These are phyloP conservation scores for Coleophora flavipennella DNA, from an alignment of 2,888 invertebrate genomes.

Conservation along the genomic window DNA sequence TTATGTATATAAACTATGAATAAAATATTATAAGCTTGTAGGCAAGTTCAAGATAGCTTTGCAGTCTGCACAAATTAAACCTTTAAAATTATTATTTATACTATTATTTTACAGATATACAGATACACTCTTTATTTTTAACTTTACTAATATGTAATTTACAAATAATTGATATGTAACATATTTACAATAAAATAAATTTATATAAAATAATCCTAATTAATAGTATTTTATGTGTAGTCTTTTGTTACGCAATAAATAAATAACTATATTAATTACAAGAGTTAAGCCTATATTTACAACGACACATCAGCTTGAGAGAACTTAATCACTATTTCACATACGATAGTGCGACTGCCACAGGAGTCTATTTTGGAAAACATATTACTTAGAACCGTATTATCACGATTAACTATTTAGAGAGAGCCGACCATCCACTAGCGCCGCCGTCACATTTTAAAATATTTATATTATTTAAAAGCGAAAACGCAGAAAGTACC, in stretches of 20 bases:
- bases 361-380: too few relatives aligned
- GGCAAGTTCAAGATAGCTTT: background rate
- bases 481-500: too few relatives aligned
- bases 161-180: conserved; percentile 42
- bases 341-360: too few relatives aligned
- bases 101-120: conserved; percentile 16
- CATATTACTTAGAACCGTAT: too few relatives aligned
- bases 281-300: too few relatives aligned
- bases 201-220: background rate
- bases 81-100: conserved; percentile 4
- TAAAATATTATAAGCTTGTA: background rate
- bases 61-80: background rate
- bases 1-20: background rate
- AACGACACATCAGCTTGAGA: too few relatives aligned
- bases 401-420: too few relatives aligned
- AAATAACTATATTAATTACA: conserved; percentile 20
- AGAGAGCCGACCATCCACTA: too few relatives aligned
- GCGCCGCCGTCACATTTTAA: too few relatives aligned
- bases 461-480: too few relatives aligned
- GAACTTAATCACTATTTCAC: too few relatives aligned
- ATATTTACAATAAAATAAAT: conserved; percentile 3
- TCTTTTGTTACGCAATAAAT: conserved; percentile 42
- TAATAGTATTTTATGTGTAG: background rate
- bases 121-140: background rate
- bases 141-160: conserved; percentile 20